Evolutionary conservation across 1,140 invertebrate genomes (phyloP), one percentile per base, ranked within the genome.

Genomic region (Drosophila elegans): DNA sequence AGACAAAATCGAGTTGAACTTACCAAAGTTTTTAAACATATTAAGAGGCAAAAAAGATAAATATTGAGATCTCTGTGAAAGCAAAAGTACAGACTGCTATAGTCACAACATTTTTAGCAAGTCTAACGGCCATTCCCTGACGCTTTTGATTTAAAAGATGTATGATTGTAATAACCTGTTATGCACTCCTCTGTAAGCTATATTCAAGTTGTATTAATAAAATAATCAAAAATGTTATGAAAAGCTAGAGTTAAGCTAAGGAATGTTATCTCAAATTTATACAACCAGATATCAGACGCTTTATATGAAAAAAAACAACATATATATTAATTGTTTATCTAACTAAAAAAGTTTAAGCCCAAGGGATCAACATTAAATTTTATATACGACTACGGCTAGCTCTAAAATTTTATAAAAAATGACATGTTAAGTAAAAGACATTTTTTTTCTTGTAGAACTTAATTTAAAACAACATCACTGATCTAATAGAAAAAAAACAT

Each of bases 281-380:
- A 39, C 34, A 38, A 45, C 5, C 27, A 45, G 32, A 32, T 7
- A 29, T 52, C 49, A 29, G 27, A 7, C 34, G 36, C 44, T 67
- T 63, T 44, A 42, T 51, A 44, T 41, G 36, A 36, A 54, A 46
- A 25, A 42, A 45, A 41, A 59, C 27, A 54, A 36, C 25, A 67
- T 39, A 55, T 21, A 45, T 52, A 38, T 73, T 51, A 32, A 39
- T 10, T 59, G 32, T 45, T 51, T 49, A 44, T 39, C 38, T 21
- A 51, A 36, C 32, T 29, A 56, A 71, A 49, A 57, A 69, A 27
- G 45, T 46, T 71, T 13, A 51, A 39, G 52, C 45, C 68, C 34
- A 69, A 38, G 69, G 69, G 69, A 73, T 60, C 69, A 73, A 73
- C n/a, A 60, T 51, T 45, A 72, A 52, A 7, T 60, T 73, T 72